These are phyloP conservation scores for Hylaeus volcanicus DNA, from an alignment of 1,140 invertebrate genomes.

Conservation along the genomic window DNA sequence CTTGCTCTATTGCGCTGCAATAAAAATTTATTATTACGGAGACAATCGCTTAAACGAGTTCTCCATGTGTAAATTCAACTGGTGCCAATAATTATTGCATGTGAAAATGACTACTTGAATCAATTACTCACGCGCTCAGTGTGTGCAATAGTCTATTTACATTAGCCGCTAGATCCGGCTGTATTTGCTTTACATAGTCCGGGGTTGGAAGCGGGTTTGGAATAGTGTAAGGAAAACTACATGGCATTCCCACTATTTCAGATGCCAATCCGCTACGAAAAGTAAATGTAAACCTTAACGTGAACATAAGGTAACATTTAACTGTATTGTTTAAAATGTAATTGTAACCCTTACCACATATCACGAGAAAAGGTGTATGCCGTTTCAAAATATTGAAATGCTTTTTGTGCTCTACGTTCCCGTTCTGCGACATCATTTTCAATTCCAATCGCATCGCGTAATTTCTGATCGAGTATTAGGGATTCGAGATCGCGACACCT, in stretches of 20 bases:
- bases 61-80: too few relatives aligned
- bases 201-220: constrained; percentile 36
- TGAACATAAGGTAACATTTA: not conserved
- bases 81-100: too few relatives aligned
- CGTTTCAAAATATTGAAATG: constrained; percentile 67
- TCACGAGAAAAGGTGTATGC: constrained; percentile 70
- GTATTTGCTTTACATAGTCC: constrained; percentile 53
- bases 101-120: constrained; percentile 4
- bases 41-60: too few relatives aligned
- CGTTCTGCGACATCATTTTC: constrained; percentile 37
- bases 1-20: constrained; percentile 59
- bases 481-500: constrained; percentile 41
- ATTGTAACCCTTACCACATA: constrained; percentile 60
- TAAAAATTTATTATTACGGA: constrained; percentile 14
- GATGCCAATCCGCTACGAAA: constrained; percentile 65
- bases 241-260: constrained; percentile 58
- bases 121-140: constrained; percentile 67
- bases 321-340: not conserved
- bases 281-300: constrained; percentile 7
- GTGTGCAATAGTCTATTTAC: constrained; percentile 65
- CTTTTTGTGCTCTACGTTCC: constrained; percentile 58
- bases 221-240: constrained; percentile 56
- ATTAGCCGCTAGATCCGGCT: constrained; percentile 64
- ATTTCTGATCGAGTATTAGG: constrained; percentile 47
- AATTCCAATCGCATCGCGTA: constrained; percentile 53